Base-by-base conservation (phyloP, 2,113 vertebrate species). In the Solenodon paradoxus region DNA sequence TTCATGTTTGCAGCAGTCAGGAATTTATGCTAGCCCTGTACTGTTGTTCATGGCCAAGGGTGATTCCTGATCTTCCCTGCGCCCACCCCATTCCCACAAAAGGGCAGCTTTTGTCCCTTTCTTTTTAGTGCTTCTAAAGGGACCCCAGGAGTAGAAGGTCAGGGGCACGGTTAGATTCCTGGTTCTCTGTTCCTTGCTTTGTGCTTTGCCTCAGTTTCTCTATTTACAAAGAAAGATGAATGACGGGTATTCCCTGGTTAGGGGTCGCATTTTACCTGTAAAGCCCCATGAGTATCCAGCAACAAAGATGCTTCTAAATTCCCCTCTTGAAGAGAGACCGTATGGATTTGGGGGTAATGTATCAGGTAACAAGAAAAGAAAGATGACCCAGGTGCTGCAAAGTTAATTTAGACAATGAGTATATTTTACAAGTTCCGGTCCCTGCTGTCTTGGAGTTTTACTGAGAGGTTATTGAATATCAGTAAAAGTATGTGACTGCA, bases 381-480 rank as follows among this genome's bases (percentile, higher is more conserved):
- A 47, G 26, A 40, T 5, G 38, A 74, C 35, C n/a, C n/a, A 35
- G 38, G 57, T 61, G 66, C 15, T 10, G 55, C 59, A 5, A 30
- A 71, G 53, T 17, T 92, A 87, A 30, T 88, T 79, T 72, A 92
- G 49, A 57, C 59, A 20, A 55, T 53, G 71, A 15, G 30, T 35
- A 35, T 91, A 79, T 64, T 61, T 97, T 77, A 45, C 4, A 93
- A 64, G 86, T 71, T 63, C 75, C 2, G 0, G 35, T 82, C 63
- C 78, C 82, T 53, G 68, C 68, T 92, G 55, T 20, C 45, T 2
- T 17, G 63, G 92, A 47, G 26, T 82, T 96, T 97, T 95, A 20
- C 82, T 47, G 95, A 96, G 49, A 96, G 32, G 90, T 98, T 97
- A 78, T 95, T 49, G 81, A 92, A 94, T 0, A 9, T 85, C 79